Base-by-base conservation (phyloP, 2,113 vertebrate species). In the Machaerirhynchus nigripectus region DNA sequence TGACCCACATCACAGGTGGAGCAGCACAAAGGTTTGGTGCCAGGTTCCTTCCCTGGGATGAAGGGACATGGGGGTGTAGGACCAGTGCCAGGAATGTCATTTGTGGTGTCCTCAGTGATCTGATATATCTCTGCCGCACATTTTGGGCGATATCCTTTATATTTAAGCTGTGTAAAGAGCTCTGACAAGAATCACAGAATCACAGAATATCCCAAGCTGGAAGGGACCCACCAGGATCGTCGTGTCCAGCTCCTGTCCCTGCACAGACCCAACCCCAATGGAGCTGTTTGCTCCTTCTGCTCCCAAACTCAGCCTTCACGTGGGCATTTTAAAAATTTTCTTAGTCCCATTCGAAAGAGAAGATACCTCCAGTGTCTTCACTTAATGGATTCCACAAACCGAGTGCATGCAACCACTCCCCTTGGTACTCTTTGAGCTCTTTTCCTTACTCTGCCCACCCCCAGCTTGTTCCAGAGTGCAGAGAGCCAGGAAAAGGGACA, bases 321-420 rank as follows among this genome's bases (percentile, higher is more conserved):
- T n/a, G 2, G 13, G 16, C 16, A 21, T 27, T 49, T 59, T 1
- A 0, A 26, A 14, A 0, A 1, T 33, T 33, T 63, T 52, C 35
- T 71, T 18, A 33, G n/a, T 13, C 7, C 11, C 35, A 15, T 80
- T 83, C 5, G 7, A 52, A 69, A 50, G 18, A 44, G 16, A 86
- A 68, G 10, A 35, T 15, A 23, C 6, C 65, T 47, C 35, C 30
- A 16, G 4, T 44, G 0, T n/a, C 31, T 71, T 60, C 14, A 5
- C 23, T 42, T 22, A 55, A 8, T 24, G 30, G 28, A 4, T 83
- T 40, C 15, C 31, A 47, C 16, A 30, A 39, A 28, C 9, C 12
- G 56, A 68, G 28, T 1, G 14, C 10, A 20, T 8, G 1, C 8
- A 30, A 35, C 15, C 17, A 3, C 52, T 65, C 31, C 28, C 12